phyloP scores from a whole-genome alignment of 1,140 invertebrate species.

The Brachionus asplanchnoidis region DNA sequence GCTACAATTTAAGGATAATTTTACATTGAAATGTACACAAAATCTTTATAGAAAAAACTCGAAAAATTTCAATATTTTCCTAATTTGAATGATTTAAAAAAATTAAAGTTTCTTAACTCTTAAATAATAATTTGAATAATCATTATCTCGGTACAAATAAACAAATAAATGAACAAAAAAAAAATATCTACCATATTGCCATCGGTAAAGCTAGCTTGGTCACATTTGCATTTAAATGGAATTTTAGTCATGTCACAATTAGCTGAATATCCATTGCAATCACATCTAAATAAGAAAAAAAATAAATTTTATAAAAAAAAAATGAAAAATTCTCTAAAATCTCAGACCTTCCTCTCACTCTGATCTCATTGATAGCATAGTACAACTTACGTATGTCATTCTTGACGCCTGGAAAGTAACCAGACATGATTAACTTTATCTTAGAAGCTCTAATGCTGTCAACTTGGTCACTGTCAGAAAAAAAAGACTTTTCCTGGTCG shows the following conservation, averaged over 20 bases:
- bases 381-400: slow-evolving; percentile 59
- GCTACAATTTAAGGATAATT: too few species aligned
- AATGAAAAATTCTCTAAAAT: not conserved
- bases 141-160: too few species aligned
- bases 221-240: slow-evolving; percentile 53
- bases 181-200: slow-evolving; percentile 49
- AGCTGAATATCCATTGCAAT: slow-evolving; percentile 55
- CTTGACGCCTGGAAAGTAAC: slow-evolving; percentile 7
- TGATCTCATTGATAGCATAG: slow-evolving; percentile 98
- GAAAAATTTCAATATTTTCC: too few species aligned
- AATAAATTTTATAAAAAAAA: not conserved
- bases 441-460: not conserved
- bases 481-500: not conserved
- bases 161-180: not conserved
- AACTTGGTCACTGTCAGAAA: not conserved
- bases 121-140: too few species aligned
- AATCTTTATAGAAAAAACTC: too few species aligned
- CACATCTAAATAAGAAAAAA: slow-evolving; percentile 47
- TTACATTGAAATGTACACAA: too few species aligned
- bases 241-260: slow-evolving; percentile 47
- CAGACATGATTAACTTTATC: not conserved
- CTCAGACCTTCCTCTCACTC: slow-evolving; percentile 79
- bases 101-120: too few species aligned
- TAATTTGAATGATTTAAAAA: too few species aligned
- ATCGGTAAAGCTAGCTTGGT: slow-evolving; percentile 48